These are phyloP conservation scores for Euphydryas editha DNA, from an alignment of 2,888 invertebrate species.

Conservation along the genomic window DNA sequence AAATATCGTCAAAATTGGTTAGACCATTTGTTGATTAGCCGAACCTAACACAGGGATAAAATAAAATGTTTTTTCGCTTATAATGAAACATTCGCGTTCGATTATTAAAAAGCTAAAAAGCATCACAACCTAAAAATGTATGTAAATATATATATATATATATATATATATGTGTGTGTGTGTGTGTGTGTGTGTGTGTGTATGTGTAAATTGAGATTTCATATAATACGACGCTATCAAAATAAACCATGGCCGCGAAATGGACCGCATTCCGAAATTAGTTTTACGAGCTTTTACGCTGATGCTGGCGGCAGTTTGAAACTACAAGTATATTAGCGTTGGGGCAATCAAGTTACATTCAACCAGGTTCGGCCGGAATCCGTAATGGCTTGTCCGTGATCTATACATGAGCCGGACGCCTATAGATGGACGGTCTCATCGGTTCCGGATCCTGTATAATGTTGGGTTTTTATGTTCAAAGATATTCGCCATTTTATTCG, in stretches of 20 bases:
- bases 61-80: too few species aligned
- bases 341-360: slow-evolving; percentile 10
- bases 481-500: not conserved
- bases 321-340: slow-evolving; percentile 9
- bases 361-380: slow-evolving; percentile 1
- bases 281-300: slow-evolving; percentile 13
- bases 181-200: not conserved
- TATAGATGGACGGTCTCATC: not conserved
- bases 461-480: not conserved
- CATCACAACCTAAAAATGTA: too few species aligned
- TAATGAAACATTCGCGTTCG: too few species aligned
- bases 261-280: slow-evolving; percentile 5
- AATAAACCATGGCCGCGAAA: not conserved
- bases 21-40: too few species aligned
- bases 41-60: too few species aligned
- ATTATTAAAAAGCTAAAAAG: too few species aligned
- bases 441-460: not conserved
- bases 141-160: too few species aligned
- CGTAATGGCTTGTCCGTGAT: slow-evolving; percentile 9
- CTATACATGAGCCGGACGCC: slow-evolving; percentile 5
- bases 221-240: not conserved
- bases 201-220: not conserved
- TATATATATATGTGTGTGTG: not conserved
- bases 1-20: too few species aligned
- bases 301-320: slow-evolving; percentile 2